Percentiles rank a stretch among this genome's conserved stretches.
Evolutionary conservation across 2,113 vertebrate species (phyloP).

Genomic region (Lagenorhynchus albirostris): DNA sequence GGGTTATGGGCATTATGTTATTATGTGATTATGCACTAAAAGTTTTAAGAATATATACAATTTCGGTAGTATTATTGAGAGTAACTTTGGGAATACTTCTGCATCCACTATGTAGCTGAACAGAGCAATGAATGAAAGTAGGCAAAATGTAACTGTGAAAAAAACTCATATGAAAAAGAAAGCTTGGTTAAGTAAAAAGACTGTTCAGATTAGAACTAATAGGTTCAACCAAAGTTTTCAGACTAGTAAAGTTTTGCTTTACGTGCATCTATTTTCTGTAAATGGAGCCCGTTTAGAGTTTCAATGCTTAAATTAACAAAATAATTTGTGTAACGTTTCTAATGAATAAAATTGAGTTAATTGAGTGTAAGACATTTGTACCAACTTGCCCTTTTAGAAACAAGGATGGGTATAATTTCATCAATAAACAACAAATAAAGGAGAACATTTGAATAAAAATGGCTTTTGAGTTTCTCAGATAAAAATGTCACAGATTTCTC

Average conservation of each 20-base stretch:
- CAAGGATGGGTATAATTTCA: background rate
- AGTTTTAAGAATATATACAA: background rate
- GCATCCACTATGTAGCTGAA: background rate
- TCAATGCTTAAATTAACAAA: background rate
- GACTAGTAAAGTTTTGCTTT: background rate
- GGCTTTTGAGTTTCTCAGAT: slow-evolving; percentile 42
- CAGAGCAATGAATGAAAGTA: background rate
- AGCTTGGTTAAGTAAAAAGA: background rate
- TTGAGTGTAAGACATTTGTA: background rate
- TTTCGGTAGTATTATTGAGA: background rate
- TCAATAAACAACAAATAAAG: background rate
- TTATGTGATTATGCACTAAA: background rate
- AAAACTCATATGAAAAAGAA: background rate
- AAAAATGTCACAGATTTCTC: background rate
- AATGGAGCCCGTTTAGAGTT: background rate
- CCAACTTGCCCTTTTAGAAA: background rate
- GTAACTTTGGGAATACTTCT: background rate
- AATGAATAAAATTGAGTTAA: background rate
- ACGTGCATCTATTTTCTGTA: background rate
- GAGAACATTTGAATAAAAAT: slow-evolving; percentile 22
- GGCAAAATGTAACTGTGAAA: background rate
- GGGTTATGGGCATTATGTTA: background rate
- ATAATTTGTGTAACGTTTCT: background rate
- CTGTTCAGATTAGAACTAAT: background rate
- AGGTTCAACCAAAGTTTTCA: background rate